Evolutionary conservation across 2,888 invertebrate species (phyloP), one percentile per base, ranked within the genome.

Genomic region (Cosmia pyralina): DNA sequence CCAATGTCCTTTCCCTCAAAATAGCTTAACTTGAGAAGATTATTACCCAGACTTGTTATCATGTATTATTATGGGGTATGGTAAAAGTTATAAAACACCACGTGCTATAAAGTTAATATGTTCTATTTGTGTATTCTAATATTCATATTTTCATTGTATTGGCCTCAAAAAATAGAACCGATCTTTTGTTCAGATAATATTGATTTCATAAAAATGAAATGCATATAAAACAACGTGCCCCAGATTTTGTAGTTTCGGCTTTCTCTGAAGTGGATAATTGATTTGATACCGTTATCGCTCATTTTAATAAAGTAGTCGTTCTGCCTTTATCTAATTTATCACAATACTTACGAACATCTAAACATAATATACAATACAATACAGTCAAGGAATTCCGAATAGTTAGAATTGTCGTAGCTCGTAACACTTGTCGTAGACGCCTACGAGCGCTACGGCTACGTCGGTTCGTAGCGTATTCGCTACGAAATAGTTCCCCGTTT

Each of bases 401-500:
- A 81, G 70, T 69, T 75, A 8, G 50, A 65, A 73, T 75, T 55
- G 69, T 64, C 70, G 83, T 79, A 81, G 72, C 72, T 77, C 72
- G 85, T 84, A 84, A 77, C 79, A 64, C 22, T 75, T 69, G 41
- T 78, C 85, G 83, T 81, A 83, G 85, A 57, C 74, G 64, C 66
- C 83, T 84, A 85, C 83, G 76, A 59, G 22, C 44, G 79, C 75
- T 79, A 75, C 80, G 55, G 66, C 59, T 82, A 82, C 76, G 74
- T 17, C 6, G 17, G 13, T 53, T 74, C 76, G 85, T 84, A 84
- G 83, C 78, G 50, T n/a, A n/a, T n/a, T 22, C 5, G 64, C 65
- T 70, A 84, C 72, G 52, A 71, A 34, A 62, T 82, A 63, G 69
- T 79, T 66, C 7, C 15, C 57, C 50, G 76, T 79, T 79, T 72